These are phyloP conservation scores for Heliornis fulica DNA, from an alignment of 2,113 vertebrate genomes.

Conservation along the genomic window DNA sequence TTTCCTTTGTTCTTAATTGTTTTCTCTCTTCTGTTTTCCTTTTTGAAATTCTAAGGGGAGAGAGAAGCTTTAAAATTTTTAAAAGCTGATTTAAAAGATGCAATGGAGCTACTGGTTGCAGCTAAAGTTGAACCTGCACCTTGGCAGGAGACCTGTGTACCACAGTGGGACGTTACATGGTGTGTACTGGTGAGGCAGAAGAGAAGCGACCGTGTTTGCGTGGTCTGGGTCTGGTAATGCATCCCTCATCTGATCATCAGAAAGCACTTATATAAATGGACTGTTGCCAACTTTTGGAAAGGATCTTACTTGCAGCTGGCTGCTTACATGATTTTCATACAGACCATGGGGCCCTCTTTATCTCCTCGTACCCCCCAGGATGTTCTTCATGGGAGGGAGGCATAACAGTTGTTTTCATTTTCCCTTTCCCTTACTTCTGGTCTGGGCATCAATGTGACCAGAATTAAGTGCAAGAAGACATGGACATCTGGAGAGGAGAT, in stretches of 20 bases:
- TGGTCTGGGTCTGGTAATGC: not conserved
- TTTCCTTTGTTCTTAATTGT: not conserved
- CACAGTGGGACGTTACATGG: not conserved
- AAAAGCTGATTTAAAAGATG: not conserved
- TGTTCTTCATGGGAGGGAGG: conserved; percentile 53
- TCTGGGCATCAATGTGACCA: not conserved
- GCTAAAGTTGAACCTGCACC: not conserved
- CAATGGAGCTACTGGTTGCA: not conserved
- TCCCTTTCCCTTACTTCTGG: conserved; percentile 14
- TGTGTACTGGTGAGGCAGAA: not conserved
- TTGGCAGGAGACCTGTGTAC: not conserved
- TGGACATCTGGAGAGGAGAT: conserved; percentile 55
- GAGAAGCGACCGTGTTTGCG: not conserved
- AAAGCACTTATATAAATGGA: conserved; percentile 22
- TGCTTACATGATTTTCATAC: not conserved
- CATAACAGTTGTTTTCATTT: conserved; percentile 19
- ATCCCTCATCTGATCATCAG: conserved; percentile 8
- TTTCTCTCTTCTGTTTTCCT: not conserved
- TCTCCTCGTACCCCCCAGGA: conserved; percentile 23
- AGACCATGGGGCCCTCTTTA: not conserved
- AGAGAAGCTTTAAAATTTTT: not conserved
- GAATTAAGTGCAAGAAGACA: conserved; percentile 50
- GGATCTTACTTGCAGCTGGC: conserved; percentile 27
- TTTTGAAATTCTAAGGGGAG: no score
- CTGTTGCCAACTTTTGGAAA: conserved; percentile 9